Evolutionary conservation across 2,797 vertebrate genomes (phyloP).

Genomic region (Acanthiza pusilla): DNA sequence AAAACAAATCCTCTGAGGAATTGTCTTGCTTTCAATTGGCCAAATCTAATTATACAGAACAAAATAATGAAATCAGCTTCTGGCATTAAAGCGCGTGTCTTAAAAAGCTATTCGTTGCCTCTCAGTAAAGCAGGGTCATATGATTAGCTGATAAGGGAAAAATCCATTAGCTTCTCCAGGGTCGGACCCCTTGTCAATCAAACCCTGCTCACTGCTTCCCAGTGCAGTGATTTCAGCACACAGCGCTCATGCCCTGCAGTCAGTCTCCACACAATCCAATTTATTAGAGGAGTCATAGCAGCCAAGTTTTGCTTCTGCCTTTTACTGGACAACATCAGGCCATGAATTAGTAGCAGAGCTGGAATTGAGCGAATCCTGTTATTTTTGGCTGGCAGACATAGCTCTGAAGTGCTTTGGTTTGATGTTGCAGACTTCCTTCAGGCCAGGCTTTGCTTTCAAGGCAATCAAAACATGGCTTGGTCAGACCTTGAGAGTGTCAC

Average conservation of each 20-base stretch:
- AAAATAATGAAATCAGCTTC: slow-evolving; percentile 43
- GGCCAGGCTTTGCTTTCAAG: slow-evolving; percentile 47
- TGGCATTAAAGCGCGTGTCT: background rate
- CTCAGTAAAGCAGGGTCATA: slow-evolving; percentile 43
- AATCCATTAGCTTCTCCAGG: slow-evolving; percentile 51
- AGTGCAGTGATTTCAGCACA: background rate
- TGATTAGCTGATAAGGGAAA: slow-evolving; percentile 57
- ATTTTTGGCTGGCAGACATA: slow-evolving; percentile 27
- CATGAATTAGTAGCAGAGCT: slow-evolving; percentile 24
- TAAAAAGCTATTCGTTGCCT: slow-evolving; percentile 42
- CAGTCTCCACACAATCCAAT: slow-evolving; percentile 60
- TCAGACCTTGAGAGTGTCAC: background rate
- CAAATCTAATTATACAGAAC: slow-evolving; percentile 4
- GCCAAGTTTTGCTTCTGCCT: slow-evolving; percentile 27
- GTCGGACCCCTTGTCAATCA: slow-evolving; percentile 38
- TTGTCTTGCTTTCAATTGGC: slow-evolving; percentile 3
- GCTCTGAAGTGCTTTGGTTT: slow-evolving; percentile 30
- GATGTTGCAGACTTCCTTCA: slow-evolving; percentile 25
- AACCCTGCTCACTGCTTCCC: background rate
- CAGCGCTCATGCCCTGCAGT: slow-evolving; percentile 40
- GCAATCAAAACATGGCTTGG: background rate
- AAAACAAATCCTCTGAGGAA: slow-evolving; percentile 11
- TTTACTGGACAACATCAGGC: slow-evolving; percentile 1
- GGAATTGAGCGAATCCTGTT: slow-evolving; percentile 8
- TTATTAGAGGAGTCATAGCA: slow-evolving; percentile 37